Base-by-base conservation (phyloP, 1,140 invertebrate genomes). In the Melitaea cinxia region DNA sequence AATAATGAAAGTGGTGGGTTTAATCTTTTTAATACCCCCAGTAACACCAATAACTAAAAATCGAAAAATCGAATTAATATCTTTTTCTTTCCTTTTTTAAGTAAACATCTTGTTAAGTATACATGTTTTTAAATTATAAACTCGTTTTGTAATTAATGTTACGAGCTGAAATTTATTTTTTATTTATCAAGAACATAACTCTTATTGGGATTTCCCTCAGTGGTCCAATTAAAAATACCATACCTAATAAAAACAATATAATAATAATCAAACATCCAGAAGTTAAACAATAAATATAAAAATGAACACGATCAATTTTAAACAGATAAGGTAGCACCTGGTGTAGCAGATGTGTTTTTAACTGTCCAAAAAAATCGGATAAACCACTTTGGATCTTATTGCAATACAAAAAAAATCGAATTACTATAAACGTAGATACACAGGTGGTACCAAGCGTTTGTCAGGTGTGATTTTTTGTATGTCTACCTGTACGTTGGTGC, bases 311-410 rank as follows among this genome's bases (percentile, higher is more conserved):
- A 23, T 1, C 42, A 47, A 12, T 65, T 65, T 65, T 15, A 50
- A 50, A n/a, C 24, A 54, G 62, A 65, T 53, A 57, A 57, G 15
- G 35, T 37, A 19, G 37, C 68, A 71, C 60, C 69, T 71, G 69
- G 57, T 56, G 64, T 42, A 52, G 17, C 69, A 71, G 69, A 55
- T 71, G 68, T 55, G 58, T 61, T 37, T 60, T 70, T 45, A 61
- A 45, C 53, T 61, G 50, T 53, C 39, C 56, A 42, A 66, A 68
- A 59, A 24, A 49, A 61, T 14, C 30, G 24, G 26, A 33, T 58
- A 53, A 28, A 33, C 30, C 64, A 67, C 30, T 59, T 55, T 64
- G 24, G 49, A 19, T 50, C 58, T 9, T 71, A 42, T 50, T 28
- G n/a, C 37, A 12, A 50, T 59, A 55, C 39, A 47, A 67, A 59